Base-by-base conservation (phyloP, 1,140 invertebrate species). In the Rhizoglyphus robini region DNA sequence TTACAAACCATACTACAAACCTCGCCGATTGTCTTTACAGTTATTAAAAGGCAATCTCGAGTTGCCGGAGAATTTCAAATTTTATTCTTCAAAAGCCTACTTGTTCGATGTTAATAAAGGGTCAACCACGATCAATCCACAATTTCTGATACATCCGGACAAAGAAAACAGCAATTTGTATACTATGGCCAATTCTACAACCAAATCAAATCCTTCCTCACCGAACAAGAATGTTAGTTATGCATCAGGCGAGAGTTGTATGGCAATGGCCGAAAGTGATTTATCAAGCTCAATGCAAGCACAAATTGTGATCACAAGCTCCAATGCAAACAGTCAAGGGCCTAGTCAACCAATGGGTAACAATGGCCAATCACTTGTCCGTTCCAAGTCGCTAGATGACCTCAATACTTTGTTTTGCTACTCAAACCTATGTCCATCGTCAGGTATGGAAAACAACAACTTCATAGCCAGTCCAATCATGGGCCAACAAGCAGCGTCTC, bases 261-360 rank as follows among this genome's bases (percentile, higher is more conserved):
- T 27, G 51, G 23, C 51, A 32, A 54, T 54, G 51, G 20, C 23
- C 31, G 51, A 54, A 8, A 23, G 36, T 1, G 58, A 60, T 13
- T 2, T 3, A 60, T 32, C 51, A 15, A 8, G 51, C 51, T 54
- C 51, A 54, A 54, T 54, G 51, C 51, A 54, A 54, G 20, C 51
- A 54, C 51, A 54, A 54, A 54, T 54, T 54, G 51, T 54, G 51
- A 54, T 54, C 51, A 54, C 51, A 54, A 54, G 20, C 23, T 54
- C 51, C 8, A 32, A 23, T 32, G 23, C 36, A 20, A 25, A 32
- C 20, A 32, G 20, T 54, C 51, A 32, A 32, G 20, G 8, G 23
- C 20, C 51, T 54, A 54, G 51, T 54, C 58, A 60, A 46, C 58
- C 58, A 46, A 23, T 46, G 2, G 30, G 15, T 5, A 27, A 41